Evolutionary conservation across 2,113 vertebrate species (phyloP).

Genomic region (Leptocoma aspasia): DNA sequence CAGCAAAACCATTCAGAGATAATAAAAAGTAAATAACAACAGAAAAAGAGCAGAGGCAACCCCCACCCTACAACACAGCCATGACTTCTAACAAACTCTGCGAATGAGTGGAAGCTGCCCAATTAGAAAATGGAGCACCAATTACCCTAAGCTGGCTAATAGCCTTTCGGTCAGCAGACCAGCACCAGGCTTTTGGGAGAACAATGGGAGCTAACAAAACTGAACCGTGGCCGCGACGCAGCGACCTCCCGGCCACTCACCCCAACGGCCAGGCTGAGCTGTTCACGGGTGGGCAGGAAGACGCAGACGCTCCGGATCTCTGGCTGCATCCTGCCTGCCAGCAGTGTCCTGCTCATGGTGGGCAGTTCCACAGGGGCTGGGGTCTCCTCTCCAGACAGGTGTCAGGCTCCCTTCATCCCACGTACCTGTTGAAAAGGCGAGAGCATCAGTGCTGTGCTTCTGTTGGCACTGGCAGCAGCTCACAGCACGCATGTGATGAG

Average conservation of each 20-base stretch:
- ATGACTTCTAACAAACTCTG: not conserved
- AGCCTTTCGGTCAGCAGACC: not conserved
- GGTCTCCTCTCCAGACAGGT: not conserved
- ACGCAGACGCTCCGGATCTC: slow-evolving; percentile 80
- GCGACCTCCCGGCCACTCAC: slow-evolving; percentile 55
- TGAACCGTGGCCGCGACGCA: rapidly evolving
- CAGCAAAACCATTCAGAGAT: not conserved
- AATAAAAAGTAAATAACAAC: not conserved
- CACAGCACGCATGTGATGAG: rapidly evolving
- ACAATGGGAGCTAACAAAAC: not conserved
- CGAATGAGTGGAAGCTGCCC: not conserved
- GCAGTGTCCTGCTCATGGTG: slow-evolving; percentile 45
- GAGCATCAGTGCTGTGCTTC: not conserved
- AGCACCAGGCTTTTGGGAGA: not conserved
- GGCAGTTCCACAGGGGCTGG: not conserved
- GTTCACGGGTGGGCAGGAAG: slow-evolving; percentile 82
- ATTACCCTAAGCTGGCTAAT: slow-evolving; percentile 27
- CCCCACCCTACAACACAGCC: not conserved
- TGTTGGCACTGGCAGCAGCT: not conserved
- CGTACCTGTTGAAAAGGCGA: not conserved
- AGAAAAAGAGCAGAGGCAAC: not conserved
- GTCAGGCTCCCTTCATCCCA: slow-evolving; percentile 41
- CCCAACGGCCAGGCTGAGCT: slow-evolving; percentile 78
- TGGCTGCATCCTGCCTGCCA: slow-evolving; percentile 24
- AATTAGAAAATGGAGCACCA: not conserved